Conservation (phyloP, 2,113 vertebrate species). For the Macrotis lagotis region DNA sequence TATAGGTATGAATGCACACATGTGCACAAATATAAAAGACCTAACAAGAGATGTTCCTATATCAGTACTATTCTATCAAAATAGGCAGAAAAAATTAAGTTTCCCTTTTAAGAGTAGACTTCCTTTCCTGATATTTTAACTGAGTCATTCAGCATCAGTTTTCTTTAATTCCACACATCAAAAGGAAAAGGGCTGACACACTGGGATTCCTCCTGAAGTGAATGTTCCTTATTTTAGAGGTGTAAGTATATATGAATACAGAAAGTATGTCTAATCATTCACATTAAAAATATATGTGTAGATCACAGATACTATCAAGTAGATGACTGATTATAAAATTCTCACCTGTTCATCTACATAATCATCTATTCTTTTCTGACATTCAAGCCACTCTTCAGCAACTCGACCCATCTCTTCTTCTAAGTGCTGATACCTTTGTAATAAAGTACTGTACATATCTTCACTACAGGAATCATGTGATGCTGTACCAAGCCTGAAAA, state of each 20-base stretch:
- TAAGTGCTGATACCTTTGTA: constrained; percentile 92
- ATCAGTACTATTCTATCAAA: not conserved
- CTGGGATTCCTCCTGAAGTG: not conserved
- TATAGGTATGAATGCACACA: not conserved
- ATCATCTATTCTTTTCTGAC: constrained; percentile 97
- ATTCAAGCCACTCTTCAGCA: constrained; percentile 94
- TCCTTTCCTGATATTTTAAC: not conserved
- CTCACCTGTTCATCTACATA: constrained; percentile 98
- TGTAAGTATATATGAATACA: not conserved
- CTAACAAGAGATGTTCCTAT: too few relatives aligned
- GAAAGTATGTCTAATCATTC: not conserved
- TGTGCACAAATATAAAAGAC: too few relatives aligned
- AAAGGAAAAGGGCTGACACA: not conserved
- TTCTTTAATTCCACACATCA: not conserved
- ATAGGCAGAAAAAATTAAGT: not conserved
- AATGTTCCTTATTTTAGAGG: not conserved
- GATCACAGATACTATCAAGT: not conserved
- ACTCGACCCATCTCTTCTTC: constrained; percentile 94
- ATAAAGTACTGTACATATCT: constrained; percentile 92
- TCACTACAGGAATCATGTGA: constrained; percentile 93
- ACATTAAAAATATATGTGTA: not conserved
- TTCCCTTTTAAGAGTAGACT: not conserved
- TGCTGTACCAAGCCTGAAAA: constrained; percentile 90
- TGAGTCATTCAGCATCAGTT: not conserved
- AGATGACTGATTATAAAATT: not conserved